A percentile compares a stretch with the other conserved stretches of the same genome.
These are phyloP conservation scores for Troides aeacus DNA, from an alignment of 2,888 invertebrate genomes.

Conservation along the genomic window DNA sequence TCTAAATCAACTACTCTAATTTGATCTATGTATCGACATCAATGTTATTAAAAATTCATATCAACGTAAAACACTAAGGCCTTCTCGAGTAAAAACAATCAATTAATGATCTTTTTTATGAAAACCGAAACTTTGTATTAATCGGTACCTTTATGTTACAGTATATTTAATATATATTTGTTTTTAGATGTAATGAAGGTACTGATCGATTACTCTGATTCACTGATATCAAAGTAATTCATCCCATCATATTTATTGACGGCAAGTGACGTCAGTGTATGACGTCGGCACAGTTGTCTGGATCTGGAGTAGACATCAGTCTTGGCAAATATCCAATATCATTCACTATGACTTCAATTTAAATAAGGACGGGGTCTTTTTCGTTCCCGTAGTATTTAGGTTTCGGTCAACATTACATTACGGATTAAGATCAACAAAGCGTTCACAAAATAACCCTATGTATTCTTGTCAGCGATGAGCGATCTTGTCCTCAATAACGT, in stretches of 20 bases:
- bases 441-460: not conserved
- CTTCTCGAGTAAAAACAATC: no score
- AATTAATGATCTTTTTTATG: no score
- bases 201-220: slow-evolving; percentile 1
- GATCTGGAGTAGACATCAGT: slow-evolving; percentile 76
- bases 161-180: not conserved
- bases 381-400: slow-evolving; percentile 9
- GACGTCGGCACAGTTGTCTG: slow-evolving; percentile 72
- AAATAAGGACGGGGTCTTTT: slow-evolving; percentile 56
- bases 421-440: not conserved
- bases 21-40: no score
- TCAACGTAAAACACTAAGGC: no score
- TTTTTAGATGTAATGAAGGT: not conserved
- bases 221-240: not conserved
- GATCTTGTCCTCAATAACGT: no score
- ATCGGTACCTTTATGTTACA: no score
- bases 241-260: not conserved
- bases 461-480: not conserved
- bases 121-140: no score
- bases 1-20: no score
- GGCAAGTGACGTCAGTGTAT: slow-evolving; percentile 52
- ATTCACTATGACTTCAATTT: slow-evolving; percentile 67
- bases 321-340: slow-evolving; percentile 69
- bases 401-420: not conserved
- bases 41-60: no score